phyloP scores from a whole-genome alignment of 2,113 vertebrate species.

The Pristiophorus japonicus region DNA sequence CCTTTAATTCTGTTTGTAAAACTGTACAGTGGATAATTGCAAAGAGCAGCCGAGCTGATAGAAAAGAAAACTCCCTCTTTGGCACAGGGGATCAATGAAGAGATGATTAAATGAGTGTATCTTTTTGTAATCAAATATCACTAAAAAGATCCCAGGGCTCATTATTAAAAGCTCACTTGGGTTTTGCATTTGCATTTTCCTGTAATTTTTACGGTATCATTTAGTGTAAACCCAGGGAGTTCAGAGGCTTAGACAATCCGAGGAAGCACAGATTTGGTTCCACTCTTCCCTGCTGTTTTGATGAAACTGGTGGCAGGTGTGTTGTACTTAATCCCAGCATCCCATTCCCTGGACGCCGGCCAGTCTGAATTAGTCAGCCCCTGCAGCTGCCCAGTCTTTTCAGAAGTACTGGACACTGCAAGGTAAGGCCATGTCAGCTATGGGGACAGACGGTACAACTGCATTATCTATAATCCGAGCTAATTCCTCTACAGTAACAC shows the following conservation, averaged over 20 bases:
- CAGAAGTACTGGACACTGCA: slow-evolving; percentile 45
- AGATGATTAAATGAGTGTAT: slow-evolving; percentile 15
- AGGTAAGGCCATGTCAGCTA: slow-evolving; percentile 45
- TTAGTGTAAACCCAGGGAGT: slow-evolving; percentile 17
- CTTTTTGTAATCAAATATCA: neutral
- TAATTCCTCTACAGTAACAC: slow-evolving; percentile 50
- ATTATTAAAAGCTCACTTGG: slow-evolving; percentile 28
- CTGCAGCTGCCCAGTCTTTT: slow-evolving; percentile 51
- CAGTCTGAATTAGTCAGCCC: slow-evolving; percentile 51
- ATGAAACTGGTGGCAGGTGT: slow-evolving; percentile 48
- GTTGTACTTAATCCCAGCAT: slow-evolving; percentile 37
- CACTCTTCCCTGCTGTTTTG: slow-evolving; percentile 31
- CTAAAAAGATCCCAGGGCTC: neutral
- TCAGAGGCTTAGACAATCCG: slow-evolving; percentile 30
- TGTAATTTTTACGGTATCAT: slow-evolving; percentile 26
- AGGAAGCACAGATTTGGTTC: slow-evolving; percentile 23
- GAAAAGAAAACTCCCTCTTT: neutral
- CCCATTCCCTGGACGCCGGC: slow-evolving; percentile 57
- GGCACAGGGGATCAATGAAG: neutral
- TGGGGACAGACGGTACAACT: slow-evolving; percentile 51
- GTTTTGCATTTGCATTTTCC: slow-evolving; percentile 24
- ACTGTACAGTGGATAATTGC: neutral
- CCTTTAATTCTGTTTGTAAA: neutral
- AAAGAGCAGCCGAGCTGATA: neutral
- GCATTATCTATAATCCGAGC: slow-evolving; percentile 49